phyloP scores from a whole-genome alignment of 64 coral and sea anemone genomes.

The Montipora cactus region DNA sequence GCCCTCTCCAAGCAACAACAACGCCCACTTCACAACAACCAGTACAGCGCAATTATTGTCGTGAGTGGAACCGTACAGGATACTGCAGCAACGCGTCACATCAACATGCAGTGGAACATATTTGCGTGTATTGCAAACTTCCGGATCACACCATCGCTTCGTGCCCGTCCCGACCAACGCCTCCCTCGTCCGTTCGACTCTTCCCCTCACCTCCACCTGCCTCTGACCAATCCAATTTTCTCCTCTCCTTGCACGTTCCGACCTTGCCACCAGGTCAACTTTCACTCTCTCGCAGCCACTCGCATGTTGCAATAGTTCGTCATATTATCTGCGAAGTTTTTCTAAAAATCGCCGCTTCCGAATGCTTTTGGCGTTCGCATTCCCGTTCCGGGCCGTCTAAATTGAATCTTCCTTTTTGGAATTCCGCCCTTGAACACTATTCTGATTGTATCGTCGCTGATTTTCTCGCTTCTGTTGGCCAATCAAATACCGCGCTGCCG shows the following conservation, averaged over 20 bases:
- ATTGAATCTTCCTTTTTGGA: not conserved
- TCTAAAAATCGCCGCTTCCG: not conserved
- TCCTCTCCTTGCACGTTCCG: too few relatives aligned
- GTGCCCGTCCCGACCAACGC: slow-evolving; percentile 9
- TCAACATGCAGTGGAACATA: slow-evolving; percentile 3
- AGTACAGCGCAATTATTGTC: not conserved
- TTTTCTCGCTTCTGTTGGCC: too few relatives aligned
- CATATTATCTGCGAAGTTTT: not conserved
- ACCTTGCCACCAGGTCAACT: not conserved
- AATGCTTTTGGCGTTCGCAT: slow-evolving; percentile 17
- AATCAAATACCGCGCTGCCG: too few relatives aligned
- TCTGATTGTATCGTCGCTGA: too few relatives aligned
- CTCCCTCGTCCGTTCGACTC: not conserved
- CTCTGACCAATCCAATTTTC: not conserved
- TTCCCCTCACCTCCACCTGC: not conserved
- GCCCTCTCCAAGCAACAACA: too few relatives aligned
- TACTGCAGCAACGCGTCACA: not conserved
- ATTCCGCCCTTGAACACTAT: too few relatives aligned
- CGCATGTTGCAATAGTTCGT: not conserved
- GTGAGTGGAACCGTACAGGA: slow-evolving; percentile 6
- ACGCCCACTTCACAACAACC: too few relatives aligned
- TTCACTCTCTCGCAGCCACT: not conserved
- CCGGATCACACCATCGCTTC: slow-evolving; percentile 24
- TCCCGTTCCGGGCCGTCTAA: not conserved
- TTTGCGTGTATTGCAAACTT: slow-evolving; percentile 29